Evolutionary conservation across 2,797 vertebrate species (phyloP).

Genomic region (Siniperca scherzeri): DNA sequence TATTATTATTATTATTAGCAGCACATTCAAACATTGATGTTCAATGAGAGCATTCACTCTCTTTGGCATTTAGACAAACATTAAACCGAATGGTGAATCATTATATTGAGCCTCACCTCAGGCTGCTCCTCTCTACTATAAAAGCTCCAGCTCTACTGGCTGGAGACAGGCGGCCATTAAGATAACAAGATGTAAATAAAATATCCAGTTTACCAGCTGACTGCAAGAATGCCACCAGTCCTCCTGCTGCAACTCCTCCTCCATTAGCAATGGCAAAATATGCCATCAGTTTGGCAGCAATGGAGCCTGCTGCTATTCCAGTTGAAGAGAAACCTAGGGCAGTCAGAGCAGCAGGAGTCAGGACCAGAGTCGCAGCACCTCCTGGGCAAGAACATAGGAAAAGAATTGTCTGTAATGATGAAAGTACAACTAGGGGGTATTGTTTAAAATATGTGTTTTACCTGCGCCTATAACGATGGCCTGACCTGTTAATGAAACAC

Average conservation of each 20-base stretch:
- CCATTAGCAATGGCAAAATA: slow-evolving; percentile 17
- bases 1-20: no score
- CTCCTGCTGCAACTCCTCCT: slow-evolving; percentile 28
- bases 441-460: background rate
- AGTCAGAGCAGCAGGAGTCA: slow-evolving; percentile 15
- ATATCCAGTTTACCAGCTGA: slow-evolving; percentile 13
- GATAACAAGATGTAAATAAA: background rate
- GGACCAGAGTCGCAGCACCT: background rate
- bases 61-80: background rate
- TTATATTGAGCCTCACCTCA: background rate
- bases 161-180: background rate
- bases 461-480: background rate
- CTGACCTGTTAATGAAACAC: slow-evolving; percentile 9
- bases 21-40: background rate
- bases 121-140: background rate
- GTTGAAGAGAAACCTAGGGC: slow-evolving; percentile 33
- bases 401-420: background rate
- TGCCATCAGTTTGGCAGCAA: slow-evolving; percentile 47
- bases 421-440: background rate
- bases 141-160: no score
- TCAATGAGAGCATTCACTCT: background rate
- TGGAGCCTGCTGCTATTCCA: slow-evolving; percentile 40
- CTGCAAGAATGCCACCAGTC: slow-evolving; percentile 35
- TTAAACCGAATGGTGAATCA: background rate
- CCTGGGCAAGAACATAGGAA: slow-evolving; percentile 7